Percentiles rank a stretch among this genome's conserved stretches.
phyloP scores from a whole-genome alignment of 2,113 vertebrate genomes.

The Bubalus kerabau region DNA sequence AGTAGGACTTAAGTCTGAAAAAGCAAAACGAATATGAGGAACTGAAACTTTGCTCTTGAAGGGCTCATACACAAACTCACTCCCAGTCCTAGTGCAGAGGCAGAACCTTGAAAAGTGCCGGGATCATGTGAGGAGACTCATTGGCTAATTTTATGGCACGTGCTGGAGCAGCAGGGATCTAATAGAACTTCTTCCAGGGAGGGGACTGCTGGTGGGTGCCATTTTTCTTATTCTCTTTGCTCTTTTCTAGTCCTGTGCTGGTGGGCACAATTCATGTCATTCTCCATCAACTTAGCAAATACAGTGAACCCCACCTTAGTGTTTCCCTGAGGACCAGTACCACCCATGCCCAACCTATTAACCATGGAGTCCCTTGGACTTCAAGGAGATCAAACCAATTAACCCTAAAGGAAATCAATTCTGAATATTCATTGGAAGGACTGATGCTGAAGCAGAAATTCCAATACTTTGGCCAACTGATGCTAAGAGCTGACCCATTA shows the following conservation, averaged over 20 bases:
- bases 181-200: neutral
- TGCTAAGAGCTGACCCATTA: neutral
- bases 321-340: neutral
- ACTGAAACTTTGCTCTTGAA: neutral
- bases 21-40: neutral
- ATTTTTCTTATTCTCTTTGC: neutral
- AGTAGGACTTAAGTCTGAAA: neutral
- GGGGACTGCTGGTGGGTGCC: neutral
- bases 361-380: neutral
- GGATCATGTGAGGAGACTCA: neutral
- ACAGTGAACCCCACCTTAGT: neutral
- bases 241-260: neutral
- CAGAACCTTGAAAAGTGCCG: neutral
- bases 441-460: neutral
- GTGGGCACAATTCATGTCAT: neutral
- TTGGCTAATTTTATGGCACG: neutral
- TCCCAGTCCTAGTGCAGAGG: neutral
- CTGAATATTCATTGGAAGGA: neutral
- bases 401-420: neutral
- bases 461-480: neutral
- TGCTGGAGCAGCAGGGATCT: rapidly evolving
- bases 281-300: neutral
- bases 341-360: neutral
- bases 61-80: neutral
- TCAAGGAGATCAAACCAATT: neutral